Evolutionary conservation across 2,113 vertebrate genomes (phyloP), one percentile per base, ranked within the genome.

Genomic region (Antechinus flavipes): DNA sequence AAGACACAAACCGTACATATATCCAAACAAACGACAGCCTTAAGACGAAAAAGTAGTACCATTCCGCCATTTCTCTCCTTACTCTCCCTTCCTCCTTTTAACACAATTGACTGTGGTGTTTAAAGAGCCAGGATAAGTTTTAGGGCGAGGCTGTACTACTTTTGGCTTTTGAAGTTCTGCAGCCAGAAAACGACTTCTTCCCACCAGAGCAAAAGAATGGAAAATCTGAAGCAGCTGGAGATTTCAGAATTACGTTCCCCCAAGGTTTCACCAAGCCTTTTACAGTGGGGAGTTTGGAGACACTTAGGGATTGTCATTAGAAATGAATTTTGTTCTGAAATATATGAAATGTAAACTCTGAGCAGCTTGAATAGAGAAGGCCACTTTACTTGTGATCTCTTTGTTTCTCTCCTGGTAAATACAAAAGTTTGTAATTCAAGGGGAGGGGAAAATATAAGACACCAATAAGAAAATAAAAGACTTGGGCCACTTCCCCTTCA

Each of bases 191-290:
- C 91, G 35, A 91, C 92, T 97, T 96, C 93, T 94, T 96, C 61
- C 54, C 50, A 91, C 56, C 95, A 19, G 56, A 27, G 50, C 55
- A 92, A 58, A 55, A 91, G 89, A 91, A 47, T 94, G 97, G 97
- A 98, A 98, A 97, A 93, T 97, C 76, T 96, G 97, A 98, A 94
- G 54, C 92, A 68, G 58, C 8, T 76, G 54, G 68, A 9, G 89
- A 49, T 91, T 96, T 94, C 90, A 84, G 91, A 92, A 93, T 91
- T 91, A 23, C 89, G 27, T 47, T 54, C 6, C 92, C 61, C 58
- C 90, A 91, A 93, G 95, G 25, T 68, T 47, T 96, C 93, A 61
- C 30, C 92, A 52, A 90, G 53, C 95, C 92, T 84, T 25, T 53
- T 56, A 27, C 55, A 54, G n/a, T 26, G 35, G 61, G 61, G 35